Percentiles rank a stretch among this genome's conserved stretches.
These are phyloP conservation scores for Chloroclystis v-ata DNA, from an alignment of 2,888 invertebrate species.

Conservation along the genomic window DNA sequence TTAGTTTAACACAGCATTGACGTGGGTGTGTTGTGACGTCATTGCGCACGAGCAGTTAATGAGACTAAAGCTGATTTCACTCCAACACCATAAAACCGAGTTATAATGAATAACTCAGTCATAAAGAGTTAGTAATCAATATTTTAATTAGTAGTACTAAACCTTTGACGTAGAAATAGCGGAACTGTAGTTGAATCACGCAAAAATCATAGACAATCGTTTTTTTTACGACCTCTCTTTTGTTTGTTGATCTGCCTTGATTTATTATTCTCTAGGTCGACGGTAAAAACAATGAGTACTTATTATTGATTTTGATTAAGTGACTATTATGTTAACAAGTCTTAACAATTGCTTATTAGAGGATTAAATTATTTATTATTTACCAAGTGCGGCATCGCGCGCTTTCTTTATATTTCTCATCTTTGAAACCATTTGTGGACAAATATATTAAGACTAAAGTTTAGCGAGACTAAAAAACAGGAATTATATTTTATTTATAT, in stretches of 20 bases:
- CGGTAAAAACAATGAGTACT: neutral
- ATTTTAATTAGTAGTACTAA: too few relatives aligned
- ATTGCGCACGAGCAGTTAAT: conserved; percentile 23
- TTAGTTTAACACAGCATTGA: too few relatives aligned
- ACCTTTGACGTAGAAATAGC: neutral
- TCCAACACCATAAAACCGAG: neutral
- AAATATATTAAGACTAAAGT: too few relatives aligned
- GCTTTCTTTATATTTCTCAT: too few relatives aligned
- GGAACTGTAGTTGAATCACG: conserved; percentile 15
- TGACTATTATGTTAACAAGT: neutral
- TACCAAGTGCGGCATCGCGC: too few relatives aligned
- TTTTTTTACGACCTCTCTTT: conserved; percentile 10
- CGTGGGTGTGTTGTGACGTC: neutral
- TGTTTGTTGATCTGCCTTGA: conserved; percentile 9
- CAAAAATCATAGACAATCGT: conserved; percentile 9
- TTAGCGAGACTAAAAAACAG: too few relatives aligned
- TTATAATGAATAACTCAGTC: too few relatives aligned
- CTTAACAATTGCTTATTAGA: too few relatives aligned
- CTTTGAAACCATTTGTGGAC: too few relatives aligned
- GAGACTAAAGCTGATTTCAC: conserved; percentile 9
- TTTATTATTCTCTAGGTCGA: conserved; percentile 9
- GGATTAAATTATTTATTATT: too few relatives aligned
- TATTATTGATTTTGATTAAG: neutral
- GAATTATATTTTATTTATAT: too few relatives aligned
- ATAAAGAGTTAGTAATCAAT: too few relatives aligned